Evolutionary conservation across 2,113 vertebrate species (phyloP), one percentile per base, ranked within the genome.

Genomic region (Sebastes schlegelii): DNA sequence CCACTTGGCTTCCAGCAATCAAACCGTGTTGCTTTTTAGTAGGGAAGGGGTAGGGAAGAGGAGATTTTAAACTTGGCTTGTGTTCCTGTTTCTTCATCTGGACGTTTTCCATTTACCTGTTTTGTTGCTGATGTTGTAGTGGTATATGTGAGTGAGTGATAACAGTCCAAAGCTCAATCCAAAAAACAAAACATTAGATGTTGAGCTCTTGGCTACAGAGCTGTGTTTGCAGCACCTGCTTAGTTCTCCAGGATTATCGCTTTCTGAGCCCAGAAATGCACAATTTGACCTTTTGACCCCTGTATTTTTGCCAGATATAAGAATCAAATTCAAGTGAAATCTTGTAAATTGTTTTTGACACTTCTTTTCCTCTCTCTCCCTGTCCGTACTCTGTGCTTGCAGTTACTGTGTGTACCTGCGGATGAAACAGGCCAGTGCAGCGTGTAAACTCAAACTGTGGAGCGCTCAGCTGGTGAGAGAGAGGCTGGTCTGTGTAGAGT

Each of bases 341-440:
- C 0, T n/a, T 23, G 40, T 21, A 0, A 45, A 1, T n/a, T 6
- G 5, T 40, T 26, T 74, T 43, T 49, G 40, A 46, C 26, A 2
- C 3, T 16, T 42, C 46, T 65, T 10, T 21, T 49, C 13, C 12
- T 74, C 21, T 21, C 23, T 71, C 13, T 23, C 54, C 13, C n/a
- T 76, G 26, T 51, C 13, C 34, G 42, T 51, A 2, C 9, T 57
- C 57, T 83, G 13, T 58, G 58, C 8, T 71, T 86, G 51, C 91
- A 96, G 96, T 83, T 96, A 95, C 89, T 97, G 96, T n/a, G 91
- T 96, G 84, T 94, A 95, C 89, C 95, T 97, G 90, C 93, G 94
- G 40, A 82, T 97, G 86, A 95, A 94, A 34, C 96, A 93, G 93
- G 93, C 94, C 55, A 95, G 95, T 1, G 40, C 82, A 0, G 94